Conservation (phyloP, 2,888 invertebrate genomes). For the Pterostichus niger region DNA sequence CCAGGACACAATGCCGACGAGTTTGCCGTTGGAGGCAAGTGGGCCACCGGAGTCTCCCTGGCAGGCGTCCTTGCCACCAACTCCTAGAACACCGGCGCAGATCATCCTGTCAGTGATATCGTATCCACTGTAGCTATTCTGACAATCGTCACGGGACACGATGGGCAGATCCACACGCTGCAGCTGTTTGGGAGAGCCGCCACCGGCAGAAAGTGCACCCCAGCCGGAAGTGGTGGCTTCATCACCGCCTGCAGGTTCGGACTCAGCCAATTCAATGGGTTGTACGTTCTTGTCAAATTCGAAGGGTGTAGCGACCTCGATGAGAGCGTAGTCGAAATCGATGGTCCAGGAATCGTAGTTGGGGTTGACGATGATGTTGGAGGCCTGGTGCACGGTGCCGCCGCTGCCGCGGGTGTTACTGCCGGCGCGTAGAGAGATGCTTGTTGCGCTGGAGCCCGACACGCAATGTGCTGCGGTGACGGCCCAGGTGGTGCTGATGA, state of each 20-base stretch:
- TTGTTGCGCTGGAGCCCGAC: neutral
- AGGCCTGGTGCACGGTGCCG: conserved; percentile 8
- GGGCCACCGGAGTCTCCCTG: conserved; percentile 29
- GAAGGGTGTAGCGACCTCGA: neutral
- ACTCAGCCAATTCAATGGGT: conserved; percentile 22
- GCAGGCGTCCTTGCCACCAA: conserved; percentile 71
- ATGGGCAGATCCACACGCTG: conserved; percentile 72
- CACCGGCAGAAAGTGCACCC: conserved; percentile 1
- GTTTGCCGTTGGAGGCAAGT: neutral
- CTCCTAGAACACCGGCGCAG: conserved; percentile 69
- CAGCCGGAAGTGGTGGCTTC: neutral
- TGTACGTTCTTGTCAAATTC: conserved; percentile 66
- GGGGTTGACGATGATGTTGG: conserved; percentile 4
- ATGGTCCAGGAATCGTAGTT: neutral
- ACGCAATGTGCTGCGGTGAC: conserved; percentile 71
- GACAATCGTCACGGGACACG: conserved; percentile 71
- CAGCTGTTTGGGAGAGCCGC: conserved; percentile 69
- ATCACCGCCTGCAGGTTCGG: neutral
- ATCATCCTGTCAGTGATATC: conserved; percentile 70
- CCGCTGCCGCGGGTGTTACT: neutral
- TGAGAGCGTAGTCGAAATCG: conserved; percentile 24
- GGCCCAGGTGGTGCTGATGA: conserved; percentile 69
- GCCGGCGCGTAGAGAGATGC: conserved; percentile 20
- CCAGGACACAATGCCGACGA: conserved; percentile 20
- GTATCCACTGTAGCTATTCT: conserved; percentile 64